Conservation (phyloP, 2,113 vertebrate species). For the Pholis gunnellus region DNA sequence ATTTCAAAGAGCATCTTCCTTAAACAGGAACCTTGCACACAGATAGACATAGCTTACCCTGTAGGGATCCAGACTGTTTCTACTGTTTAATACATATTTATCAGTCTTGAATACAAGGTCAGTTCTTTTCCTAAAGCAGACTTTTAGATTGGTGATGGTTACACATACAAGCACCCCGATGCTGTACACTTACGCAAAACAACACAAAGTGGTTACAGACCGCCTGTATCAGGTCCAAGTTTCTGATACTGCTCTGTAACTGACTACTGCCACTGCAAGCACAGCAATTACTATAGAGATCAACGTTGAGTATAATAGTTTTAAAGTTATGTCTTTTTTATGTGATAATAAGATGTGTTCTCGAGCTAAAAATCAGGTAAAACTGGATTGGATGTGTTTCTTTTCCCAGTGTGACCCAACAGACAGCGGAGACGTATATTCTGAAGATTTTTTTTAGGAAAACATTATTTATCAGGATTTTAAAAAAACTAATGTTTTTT, state of each 20-base stretch:
- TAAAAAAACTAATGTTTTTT: neutral
- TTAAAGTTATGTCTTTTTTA: constrained; percentile 38
- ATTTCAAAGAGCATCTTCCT: constrained; percentile 56
- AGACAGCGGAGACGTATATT: neutral
- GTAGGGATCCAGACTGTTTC: constrained; percentile 57
- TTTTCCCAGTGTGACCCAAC: constrained; percentile 3
- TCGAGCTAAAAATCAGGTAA: constrained; percentile 32
- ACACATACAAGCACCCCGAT: constrained; percentile 12
- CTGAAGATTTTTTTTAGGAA: neutral
- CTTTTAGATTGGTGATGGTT: constrained; percentile 39
- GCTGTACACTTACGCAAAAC: constrained; percentile 18
- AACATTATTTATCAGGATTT: neutral
- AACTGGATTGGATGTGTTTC: constrained; percentile 30
- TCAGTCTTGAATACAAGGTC: constrained; percentile 54
- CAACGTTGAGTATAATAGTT: constrained; percentile 28
- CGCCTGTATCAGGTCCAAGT: constrained; percentile 25
- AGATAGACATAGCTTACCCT: constrained; percentile 33
- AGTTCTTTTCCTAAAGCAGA: constrained; percentile 21
- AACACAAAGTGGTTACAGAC: constrained; percentile 35
- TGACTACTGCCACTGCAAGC: constrained; percentile 52
- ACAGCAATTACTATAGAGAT: constrained; percentile 48
- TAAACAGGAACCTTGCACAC: constrained; percentile 29
- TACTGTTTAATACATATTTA: constrained; percentile 60
- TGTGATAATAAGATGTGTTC: constrained; percentile 31
- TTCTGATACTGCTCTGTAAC: constrained; percentile 28